These are phyloP conservation scores for Enhydra lutris DNA, from an alignment of 2,113 vertebrate species.

Conservation along the genomic window DNA sequence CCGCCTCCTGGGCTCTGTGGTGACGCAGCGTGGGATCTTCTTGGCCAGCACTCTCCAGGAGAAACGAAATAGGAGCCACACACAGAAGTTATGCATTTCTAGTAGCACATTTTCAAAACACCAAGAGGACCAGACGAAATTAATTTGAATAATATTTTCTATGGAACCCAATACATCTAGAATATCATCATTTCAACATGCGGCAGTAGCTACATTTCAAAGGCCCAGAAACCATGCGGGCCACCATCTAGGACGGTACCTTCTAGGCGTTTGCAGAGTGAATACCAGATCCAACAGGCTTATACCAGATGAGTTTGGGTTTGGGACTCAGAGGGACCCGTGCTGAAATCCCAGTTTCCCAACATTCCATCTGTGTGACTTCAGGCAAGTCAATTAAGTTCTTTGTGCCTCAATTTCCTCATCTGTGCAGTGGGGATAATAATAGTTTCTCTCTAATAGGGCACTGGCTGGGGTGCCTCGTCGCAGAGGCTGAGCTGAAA, in stretches of 20 bases:
- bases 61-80: not conserved
- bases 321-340: not conserved
- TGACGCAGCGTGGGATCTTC: not conserved
- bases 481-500: not conserved
- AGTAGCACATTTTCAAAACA: not conserved
- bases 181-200: not conserved
- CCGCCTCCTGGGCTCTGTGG: not conserved
- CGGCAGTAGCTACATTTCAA: not conserved
- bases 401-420: not conserved
- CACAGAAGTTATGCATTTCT: not conserved
- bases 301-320: not conserved
- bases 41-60: not conserved
- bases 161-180: not conserved
- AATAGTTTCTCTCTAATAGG: not conserved
- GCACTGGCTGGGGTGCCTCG: accelerated
- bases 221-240: not conserved
- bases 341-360: not conserved
- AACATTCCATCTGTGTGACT: not conserved
- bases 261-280: not conserved
- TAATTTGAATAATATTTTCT: not conserved
- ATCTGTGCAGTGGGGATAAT: not conserved
- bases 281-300: no score
- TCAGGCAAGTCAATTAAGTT: not conserved
- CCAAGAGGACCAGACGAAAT: not conserved
- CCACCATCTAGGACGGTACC: accelerated